phyloP scores from a whole-genome alignment of 2,888 invertebrate species.

The Microdon myrmicae region DNA sequence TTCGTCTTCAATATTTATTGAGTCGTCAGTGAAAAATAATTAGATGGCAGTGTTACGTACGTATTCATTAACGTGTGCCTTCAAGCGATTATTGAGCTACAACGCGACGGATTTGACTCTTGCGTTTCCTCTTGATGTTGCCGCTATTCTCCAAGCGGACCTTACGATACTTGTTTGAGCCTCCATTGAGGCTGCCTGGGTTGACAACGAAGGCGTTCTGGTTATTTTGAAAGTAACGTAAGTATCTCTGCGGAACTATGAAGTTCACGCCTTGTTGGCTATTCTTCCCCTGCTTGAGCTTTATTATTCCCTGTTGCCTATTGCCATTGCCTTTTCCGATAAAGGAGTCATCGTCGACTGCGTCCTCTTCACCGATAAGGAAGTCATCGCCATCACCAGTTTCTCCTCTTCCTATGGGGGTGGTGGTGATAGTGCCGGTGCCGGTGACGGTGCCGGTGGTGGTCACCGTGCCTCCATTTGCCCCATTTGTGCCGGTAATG shows the following conservation, averaged over 20 bases:
- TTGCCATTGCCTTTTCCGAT: slow-evolving; percentile 56
- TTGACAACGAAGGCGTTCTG: slow-evolving; percentile 53
- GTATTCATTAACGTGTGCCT: too few relatives aligned
- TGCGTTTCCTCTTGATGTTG: slow-evolving; percentile 33
- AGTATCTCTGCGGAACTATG: slow-evolving; percentile 60
- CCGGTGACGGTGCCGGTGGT: slow-evolving; percentile 47
- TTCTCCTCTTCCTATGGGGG: slow-evolving; percentile 39
- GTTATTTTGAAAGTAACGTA: slow-evolving; percentile 61
- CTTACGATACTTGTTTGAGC: slow-evolving; percentile 18
- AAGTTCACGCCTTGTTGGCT: slow-evolving; percentile 57
- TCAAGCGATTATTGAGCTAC: too few relatives aligned
- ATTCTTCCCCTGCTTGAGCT: slow-evolving; percentile 54
- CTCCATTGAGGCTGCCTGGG: slow-evolving; percentile 17
- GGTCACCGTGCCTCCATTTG: slow-evolving; percentile 28
- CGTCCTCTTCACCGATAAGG: slow-evolving; percentile 52
- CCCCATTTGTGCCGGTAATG: not conserved
- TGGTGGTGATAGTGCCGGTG: slow-evolving; percentile 42
- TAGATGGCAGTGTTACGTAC: too few relatives aligned
- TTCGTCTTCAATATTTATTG: too few relatives aligned
- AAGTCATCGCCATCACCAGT: slow-evolving; percentile 37
- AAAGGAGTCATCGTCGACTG: slow-evolving; percentile 55
- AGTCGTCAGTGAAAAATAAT: too few relatives aligned
- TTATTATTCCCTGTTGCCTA: slow-evolving; percentile 58
- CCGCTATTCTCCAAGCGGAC: slow-evolving; percentile 57
- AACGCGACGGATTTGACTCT: slow-evolving; percentile 15